A percentile compares a stretch with the other conserved stretches of the same genome.
Evolutionary conservation across 2,113 vertebrate species (phyloP).

Genomic region (Lepus timidus): DNA sequence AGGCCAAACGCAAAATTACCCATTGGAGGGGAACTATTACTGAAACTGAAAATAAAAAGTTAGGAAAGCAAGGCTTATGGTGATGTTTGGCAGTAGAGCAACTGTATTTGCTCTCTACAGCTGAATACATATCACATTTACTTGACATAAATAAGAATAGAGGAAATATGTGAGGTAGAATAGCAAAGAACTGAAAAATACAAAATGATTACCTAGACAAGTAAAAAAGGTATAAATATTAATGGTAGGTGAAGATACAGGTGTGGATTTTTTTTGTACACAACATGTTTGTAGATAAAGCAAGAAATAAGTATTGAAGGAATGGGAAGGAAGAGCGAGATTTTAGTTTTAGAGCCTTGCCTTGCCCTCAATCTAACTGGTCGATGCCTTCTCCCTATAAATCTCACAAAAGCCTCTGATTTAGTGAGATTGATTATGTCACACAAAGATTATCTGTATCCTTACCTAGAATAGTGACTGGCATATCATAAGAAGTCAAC

Average conservation of each 20-base stretch:
- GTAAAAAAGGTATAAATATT: not conserved
- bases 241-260: not conserved
- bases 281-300: not conserved
- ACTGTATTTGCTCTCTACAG: not conserved
- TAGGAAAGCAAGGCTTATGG: rapidly evolving
- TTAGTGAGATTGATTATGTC: not conserved
- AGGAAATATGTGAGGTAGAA: not conserved
- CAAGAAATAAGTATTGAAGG: not conserved
- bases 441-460: not conserved
- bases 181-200: not conserved
- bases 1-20: not conserved
- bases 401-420: not conserved
- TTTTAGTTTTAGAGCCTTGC: not conserved
- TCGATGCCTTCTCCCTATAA: not conserved
- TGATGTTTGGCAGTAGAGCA: not conserved
- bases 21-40: not conserved
- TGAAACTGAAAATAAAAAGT: not conserved
- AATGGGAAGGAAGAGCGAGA: not conserved
- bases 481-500: not conserved
- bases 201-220: not conserved
- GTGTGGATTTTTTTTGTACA: not conserved
- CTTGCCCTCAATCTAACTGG: not conserved
- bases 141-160: not conserved
- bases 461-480: too few relatives aligned
- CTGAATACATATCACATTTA: not conserved